Base-by-base conservation (phyloP, 2,797 vertebrate genomes). In the Poecilia picta region DNA sequence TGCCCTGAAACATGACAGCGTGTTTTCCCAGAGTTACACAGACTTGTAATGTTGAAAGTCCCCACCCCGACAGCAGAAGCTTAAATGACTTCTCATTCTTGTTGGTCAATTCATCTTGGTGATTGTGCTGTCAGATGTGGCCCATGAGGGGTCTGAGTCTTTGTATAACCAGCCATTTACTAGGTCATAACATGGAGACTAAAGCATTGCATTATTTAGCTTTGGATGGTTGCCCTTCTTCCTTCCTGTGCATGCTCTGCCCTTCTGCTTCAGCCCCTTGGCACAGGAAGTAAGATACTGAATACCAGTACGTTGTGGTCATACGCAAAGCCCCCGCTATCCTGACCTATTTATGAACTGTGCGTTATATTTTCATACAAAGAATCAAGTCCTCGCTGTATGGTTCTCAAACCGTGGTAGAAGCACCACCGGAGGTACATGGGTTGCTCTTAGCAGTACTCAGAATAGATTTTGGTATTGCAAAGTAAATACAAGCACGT, bases 121-220 rank as follows among this genome's bases (percentile, higher is more conserved):
- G 86, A 85, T 89, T 85, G 83, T 81, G 72, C 81, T 88, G 89
- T 91, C 88, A 89, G 84, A 84, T 66, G 81, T 73, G 74, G 80
- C 78, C 79, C 75, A 76, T 78, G 76, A 88, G 85, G 59, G 79
- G 82, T 88, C 83, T 83, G 83, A 78, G 77, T 90, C 86, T 94
- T 90, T 92, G 87, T 92, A 89, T 91, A 93, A 92, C 83, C 91
- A 92, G 85, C 79, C 87, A 91, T 90, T 93, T 94, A 94, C 91
- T 94, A 82, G 93, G 93, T 93, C 92, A 92, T 94, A 93, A 92
- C 92, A 89, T 93, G 85, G 91, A 91, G 92, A 83, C 92, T 86
- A 90, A 90, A 88, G 87, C 87, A 79, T 90, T 95, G 92, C 91
- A 95, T 95, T 94, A 95, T 94, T 95, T 92, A 95, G 91, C 82